Conservation (phyloP, 2,797 vertebrate genomes). For the Peromyscus aztecus region DNA sequence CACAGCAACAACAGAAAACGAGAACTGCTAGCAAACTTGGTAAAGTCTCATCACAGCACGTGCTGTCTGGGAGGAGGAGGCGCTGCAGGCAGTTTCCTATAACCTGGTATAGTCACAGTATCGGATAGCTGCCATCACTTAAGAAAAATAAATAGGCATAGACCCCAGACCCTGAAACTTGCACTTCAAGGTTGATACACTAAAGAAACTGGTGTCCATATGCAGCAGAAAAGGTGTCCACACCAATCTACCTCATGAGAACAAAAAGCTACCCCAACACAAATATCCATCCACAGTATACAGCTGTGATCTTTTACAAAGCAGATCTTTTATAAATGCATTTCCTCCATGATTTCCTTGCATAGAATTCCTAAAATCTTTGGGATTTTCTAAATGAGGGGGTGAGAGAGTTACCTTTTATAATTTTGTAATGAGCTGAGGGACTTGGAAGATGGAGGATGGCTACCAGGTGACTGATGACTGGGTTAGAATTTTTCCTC, state of each 20-base stretch:
- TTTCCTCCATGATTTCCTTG: not conserved
- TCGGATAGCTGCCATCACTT: not conserved
- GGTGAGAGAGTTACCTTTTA: not conserved
- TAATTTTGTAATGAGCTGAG: no score
- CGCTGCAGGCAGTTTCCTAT: not conserved
- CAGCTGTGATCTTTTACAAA: not conserved
- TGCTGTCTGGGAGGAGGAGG: not conserved
- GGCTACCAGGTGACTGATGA: not conserved
- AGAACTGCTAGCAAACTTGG: not conserved
- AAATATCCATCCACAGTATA: not conserved
- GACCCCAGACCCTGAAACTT: not conserved
- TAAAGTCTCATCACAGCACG: not conserved
- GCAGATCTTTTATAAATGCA: not conserved
- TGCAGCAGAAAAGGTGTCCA: not conserved
- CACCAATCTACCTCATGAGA: not conserved
- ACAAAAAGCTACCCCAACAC: not conserved
- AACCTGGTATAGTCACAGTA: not conserved
- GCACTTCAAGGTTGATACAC: not conserved
- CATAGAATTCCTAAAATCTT: not conserved
- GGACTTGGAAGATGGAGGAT: not conserved
- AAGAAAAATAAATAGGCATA: not conserved
- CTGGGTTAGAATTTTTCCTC: not conserved
- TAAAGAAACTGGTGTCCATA: not conserved
- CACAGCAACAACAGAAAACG: not conserved
- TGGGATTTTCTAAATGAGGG: not conserved